phyloP scores from a whole-genome alignment of 2,113 vertebrate species.

The Arothron firmamentum region DNA sequence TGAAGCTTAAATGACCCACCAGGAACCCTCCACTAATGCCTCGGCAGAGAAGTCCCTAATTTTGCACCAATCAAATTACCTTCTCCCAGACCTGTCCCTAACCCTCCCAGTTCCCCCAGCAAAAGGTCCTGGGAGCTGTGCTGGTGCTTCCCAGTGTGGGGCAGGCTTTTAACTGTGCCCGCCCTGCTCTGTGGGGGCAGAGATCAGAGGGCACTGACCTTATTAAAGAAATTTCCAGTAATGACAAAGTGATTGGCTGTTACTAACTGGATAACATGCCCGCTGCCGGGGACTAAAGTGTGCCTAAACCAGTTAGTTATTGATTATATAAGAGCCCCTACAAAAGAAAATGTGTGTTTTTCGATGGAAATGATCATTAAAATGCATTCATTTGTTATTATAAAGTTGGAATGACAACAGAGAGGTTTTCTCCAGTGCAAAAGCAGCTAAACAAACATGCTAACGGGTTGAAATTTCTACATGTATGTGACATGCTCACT shows the following conservation, averaged over 20 bases:
- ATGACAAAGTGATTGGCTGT: conserved; percentile 92
- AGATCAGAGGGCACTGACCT: conserved; percentile 82
- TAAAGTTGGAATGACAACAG: no score
- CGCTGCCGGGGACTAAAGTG: neutral
- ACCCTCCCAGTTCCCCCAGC: neutral
- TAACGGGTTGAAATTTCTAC: no score
- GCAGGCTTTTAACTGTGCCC: conserved; percentile 84
- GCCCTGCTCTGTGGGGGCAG: conserved; percentile 75
- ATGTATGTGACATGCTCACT: neutral
- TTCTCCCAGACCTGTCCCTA: conserved; percentile 64
- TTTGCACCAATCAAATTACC: conserved; percentile 98
- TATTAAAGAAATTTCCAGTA: conserved; percentile 83
- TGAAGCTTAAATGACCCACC: conserved; percentile 96
- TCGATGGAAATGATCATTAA: no score
- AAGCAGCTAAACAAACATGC: no score
- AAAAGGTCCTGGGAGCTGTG: conserved; percentile 82
- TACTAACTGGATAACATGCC: conserved; percentile 72
- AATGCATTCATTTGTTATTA: no score
- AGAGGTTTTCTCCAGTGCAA: no score
- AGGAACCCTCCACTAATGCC: conserved; percentile 86
- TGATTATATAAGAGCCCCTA: no score
- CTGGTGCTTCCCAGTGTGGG: conserved; percentile 86
- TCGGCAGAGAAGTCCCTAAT: conserved; percentile 88
- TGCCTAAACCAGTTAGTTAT: no score
- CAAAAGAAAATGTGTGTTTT: no score